These are phyloP conservation scores for Strigamia transsilvanica DNA, from an alignment of 2,888 invertebrate genomes.

Conservation along the genomic window DNA sequence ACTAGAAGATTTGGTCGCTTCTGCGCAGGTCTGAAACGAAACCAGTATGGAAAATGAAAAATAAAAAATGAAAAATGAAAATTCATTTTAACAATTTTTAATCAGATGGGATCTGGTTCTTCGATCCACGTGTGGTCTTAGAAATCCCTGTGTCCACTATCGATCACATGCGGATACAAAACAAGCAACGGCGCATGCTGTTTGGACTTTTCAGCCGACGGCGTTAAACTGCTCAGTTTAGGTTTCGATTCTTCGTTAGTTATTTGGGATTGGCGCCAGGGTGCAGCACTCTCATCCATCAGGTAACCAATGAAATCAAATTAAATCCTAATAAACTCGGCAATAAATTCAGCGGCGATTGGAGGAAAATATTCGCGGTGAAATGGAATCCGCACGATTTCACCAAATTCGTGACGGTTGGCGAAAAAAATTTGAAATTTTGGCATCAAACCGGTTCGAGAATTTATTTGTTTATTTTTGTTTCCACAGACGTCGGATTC, in stretches of 20 bases:
- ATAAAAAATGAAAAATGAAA: no score
- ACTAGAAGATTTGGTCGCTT: conserved; percentile 64
- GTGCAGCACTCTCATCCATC: conserved; percentile 65
- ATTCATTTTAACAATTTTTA: background rate
- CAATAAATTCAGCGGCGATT: conserved; percentile 62
- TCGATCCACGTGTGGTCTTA: conserved; percentile 65
- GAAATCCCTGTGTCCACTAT: conserved; percentile 63
- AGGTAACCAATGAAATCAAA: conserved; percentile 61
- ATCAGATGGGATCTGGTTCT: background rate
- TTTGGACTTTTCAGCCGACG: conserved; percentile 62
- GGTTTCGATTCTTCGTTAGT: conserved; percentile 66
- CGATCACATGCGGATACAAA: conserved; percentile 59
- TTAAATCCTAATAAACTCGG: background rate
- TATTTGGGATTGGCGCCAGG: conserved; percentile 67
- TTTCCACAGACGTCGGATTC: conserved; percentile 65
- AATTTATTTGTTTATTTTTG: no score
- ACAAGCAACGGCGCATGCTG: background rate
- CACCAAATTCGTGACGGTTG: conserved; percentile 64
- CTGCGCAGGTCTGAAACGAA: conserved; percentile 63
- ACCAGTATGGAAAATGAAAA: no score
- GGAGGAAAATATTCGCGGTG: conserved; percentile 66
- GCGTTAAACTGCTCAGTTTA: conserved; percentile 64
- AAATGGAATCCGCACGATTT: conserved; percentile 65
- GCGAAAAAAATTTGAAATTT: conserved; percentile 66
- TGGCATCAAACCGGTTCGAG: conserved; percentile 66